Base-by-base conservation (phyloP, 2,797 vertebrate genomes). In the Urocyon cinereoargenteus region DNA sequence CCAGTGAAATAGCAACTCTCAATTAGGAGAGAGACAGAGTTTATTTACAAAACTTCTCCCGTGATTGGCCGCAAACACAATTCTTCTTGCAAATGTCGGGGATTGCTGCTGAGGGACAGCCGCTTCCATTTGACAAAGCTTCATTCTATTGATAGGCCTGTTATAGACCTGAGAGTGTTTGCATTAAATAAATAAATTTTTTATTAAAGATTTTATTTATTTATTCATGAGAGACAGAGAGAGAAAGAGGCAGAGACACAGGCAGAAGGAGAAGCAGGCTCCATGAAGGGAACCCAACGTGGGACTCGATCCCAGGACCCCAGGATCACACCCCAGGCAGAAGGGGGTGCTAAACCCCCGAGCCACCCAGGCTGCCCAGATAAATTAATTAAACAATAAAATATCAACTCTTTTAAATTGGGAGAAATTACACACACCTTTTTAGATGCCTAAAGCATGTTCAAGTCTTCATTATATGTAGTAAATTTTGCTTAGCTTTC, bases 41-140 rank as follows among this genome's bases (percentile, higher is more conserved):
- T 98, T 98, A 96, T 98, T 98, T 98, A 95, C 98, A 98, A 98
- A 98, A 95, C 96, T 92, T 98, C 94, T 98, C 97, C 97, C 96
- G 90, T 95, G 96, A 96, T 91, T 96, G 93, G 96, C 97, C 98
- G 95, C 92, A 98, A 98, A 98, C 88, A 78, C 78, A 98, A 96
- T 92, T 75, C 75, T 97, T 97, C 95, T 97, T 97, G 97, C 97
- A 97, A 96, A 98, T 98, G 97, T 98, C 98, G 93, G 87, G 97
- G 97, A 98, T 98, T 98, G 96, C 97, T 98, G 96, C 95, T 98
- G 96, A 98, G 98, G 96, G 96, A 98, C 95, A 97, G 97, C 95
- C 97, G 94, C 96, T 98, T 98, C 96, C 95, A 96, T 98, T 98
- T 98, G 97, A 98, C 97, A 98, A 98, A 98, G 90, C 95, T 98